Conservation (phyloP, 2,113 vertebrate genomes). For the Cricetomys ansorgei region DNA sequence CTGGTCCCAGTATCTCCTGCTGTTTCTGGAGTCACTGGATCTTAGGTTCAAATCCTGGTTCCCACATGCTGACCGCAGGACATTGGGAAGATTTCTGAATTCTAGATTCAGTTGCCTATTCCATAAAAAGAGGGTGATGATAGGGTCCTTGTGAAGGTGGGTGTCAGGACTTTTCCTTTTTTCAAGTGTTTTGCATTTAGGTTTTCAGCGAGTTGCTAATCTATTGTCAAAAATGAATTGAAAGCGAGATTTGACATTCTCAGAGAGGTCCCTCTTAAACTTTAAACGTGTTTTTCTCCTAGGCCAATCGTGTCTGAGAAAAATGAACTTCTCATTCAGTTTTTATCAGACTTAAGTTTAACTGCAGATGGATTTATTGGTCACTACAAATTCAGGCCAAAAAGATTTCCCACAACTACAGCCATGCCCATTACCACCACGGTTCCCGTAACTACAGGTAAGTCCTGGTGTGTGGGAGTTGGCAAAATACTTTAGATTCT, state of each 20-base stretch:
- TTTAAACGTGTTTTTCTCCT: constrained; percentile 55
- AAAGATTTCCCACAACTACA: constrained; percentile 92
- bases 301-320: constrained; percentile 96
- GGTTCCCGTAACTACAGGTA: constrained; percentile 90
- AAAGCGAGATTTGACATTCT: constrained; percentile 45
- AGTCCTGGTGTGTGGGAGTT: constrained; percentile 78
- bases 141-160: neutral
- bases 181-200: constrained; percentile 5
- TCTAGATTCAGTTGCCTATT: neutral
- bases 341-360: constrained; percentile 97
- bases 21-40: neutral
- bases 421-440: constrained; percentile 88
- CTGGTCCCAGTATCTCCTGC: neutral
- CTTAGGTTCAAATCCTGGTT: neutral
- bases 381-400: constrained; percentile 97
- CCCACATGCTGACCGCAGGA: neutral
- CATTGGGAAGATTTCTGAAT: neutral
- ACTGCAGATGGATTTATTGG: constrained; percentile 98
- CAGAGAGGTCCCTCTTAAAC: neutral
- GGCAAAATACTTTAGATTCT: neutral
- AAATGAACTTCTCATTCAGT: constrained; percentile 97
- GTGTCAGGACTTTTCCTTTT: neutral
- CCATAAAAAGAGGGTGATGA: neutral
- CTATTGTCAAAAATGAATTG: neutral
- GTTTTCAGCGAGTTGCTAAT: neutral